Evolutionary conservation across 2,797 vertebrate genomes (phyloP), one percentile per base, ranked within the genome.

Genomic region (Aplochiton taeniatus): DNA sequence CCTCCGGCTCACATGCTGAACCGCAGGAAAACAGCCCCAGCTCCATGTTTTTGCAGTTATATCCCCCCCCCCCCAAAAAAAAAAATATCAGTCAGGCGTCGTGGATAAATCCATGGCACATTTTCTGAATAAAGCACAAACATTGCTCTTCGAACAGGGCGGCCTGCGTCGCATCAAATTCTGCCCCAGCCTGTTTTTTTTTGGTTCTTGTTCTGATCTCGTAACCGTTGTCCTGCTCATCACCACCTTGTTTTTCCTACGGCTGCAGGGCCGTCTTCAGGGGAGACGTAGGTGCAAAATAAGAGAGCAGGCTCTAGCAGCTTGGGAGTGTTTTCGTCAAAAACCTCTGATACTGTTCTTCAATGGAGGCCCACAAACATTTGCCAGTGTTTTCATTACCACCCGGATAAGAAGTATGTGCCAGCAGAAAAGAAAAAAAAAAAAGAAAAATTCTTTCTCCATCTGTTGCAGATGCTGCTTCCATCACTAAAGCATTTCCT

Each of bases 341-440:
- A 77, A 80, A 63, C 53, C 63, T n/a, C 65, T 51, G 61, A 79
- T 75, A 65, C 71, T 70, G 61, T 69, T 82, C 79, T 74, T 83
- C 72, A 82, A 66, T 78, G 50, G 1, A 70, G 68, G 69, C 50
- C 58, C 65, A 83, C 85, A 83, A 83, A 88, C 58, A 70, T 80
- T 80, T 45, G 65, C 43, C 68, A 65, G 65, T 84, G 74, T 87
- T 89, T 88, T 85, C 66, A 70, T 87, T 86, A 82, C 69, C 41
- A 53, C 70, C 62, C 79, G 76, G 69, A 87, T 82, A 87, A 84
- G 64, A 53, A 45, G 76, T 74, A 78, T 82, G 81, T 65, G 80
- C 66, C 72, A 77, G 31, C 13, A 69, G 47, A 56, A n/a, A 63
- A 56, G 43, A 46, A 50, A 0, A 14, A 66, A n/a, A n/a, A n/a